Conservation (phyloP, 2,888 invertebrate species). For the Leptopilina syphax region DNA sequence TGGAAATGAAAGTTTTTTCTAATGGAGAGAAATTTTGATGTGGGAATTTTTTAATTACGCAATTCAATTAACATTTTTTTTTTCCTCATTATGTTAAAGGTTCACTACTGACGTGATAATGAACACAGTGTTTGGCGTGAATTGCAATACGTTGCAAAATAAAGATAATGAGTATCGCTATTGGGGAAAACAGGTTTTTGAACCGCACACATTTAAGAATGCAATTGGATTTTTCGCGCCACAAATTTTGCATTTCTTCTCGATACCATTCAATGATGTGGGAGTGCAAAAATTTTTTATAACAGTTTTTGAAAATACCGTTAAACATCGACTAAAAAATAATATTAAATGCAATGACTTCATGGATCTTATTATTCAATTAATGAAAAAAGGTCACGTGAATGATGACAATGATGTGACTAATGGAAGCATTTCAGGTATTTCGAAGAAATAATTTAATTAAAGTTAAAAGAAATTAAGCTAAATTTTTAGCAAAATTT, state of each 20-base stretch:
- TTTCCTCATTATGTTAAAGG: conserved; percentile 40
- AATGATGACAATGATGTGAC: conserved; percentile 44
- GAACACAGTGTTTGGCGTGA: conserved; percentile 57
- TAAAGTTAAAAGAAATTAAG: too few species aligned
- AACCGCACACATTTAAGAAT: conserved; percentile 49
- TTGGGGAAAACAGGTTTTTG: conserved; percentile 56
- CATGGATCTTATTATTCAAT: conserved; percentile 64
- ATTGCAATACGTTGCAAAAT: conserved; percentile 55
- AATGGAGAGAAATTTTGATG: not conserved
- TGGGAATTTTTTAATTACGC: not conserved
- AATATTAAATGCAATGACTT: conserved; percentile 64
- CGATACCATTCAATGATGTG: conserved; percentile 49
- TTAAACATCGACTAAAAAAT: conserved; percentile 62
- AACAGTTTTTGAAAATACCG: conserved; percentile 62
- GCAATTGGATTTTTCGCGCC: conserved; percentile 53
- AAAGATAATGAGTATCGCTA: conserved; percentile 56
- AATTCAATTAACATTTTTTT: not conserved
- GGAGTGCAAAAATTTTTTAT: conserved; percentile 66
- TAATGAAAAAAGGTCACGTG: conserved; percentile 58
- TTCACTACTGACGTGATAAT: conserved; percentile 57
- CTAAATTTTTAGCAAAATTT: too few species aligned
- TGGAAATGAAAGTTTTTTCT: too few species aligned
- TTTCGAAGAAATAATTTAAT: not conserved
- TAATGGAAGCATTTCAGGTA: not conserved
- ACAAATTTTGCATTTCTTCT: conserved; percentile 51